phyloP scores from a whole-genome alignment of 2,888 invertebrate species.

The Elaeidobius kamerunicus region DNA sequence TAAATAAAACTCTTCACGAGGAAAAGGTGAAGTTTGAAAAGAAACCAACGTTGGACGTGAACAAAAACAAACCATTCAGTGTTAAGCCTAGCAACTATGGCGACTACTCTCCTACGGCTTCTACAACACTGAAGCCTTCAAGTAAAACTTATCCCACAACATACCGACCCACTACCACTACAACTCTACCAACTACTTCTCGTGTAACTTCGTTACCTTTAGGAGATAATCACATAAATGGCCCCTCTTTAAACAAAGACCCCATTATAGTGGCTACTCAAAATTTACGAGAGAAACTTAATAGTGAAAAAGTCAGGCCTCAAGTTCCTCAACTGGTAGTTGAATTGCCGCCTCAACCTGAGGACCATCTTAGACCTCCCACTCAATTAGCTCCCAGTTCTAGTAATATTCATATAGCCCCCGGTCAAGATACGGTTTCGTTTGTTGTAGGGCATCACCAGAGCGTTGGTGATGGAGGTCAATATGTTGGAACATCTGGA shows the following conservation, averaged over 20 bases:
- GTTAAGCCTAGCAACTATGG: slow-evolving; percentile 16
- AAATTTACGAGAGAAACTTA: slow-evolving; percentile 47
- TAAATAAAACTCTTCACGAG: slow-evolving; percentile 33
- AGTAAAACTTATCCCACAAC: not conserved
- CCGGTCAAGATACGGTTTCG: slow-evolving; percentile 61
- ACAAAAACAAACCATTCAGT: slow-evolving; percentile 16
- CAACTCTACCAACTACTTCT: slow-evolving; percentile 25
- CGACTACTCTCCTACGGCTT: slow-evolving; percentile 2
- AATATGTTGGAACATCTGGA: slow-evolving; percentile 50
- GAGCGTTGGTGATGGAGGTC: slow-evolving; percentile 53
- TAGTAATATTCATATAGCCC: slow-evolving; percentile 62
- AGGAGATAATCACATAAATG: slow-evolving; percentile 46
- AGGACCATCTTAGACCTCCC: slow-evolving; percentile 14
- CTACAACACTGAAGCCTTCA: slow-evolving; percentile 8
- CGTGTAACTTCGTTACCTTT: slow-evolving; percentile 49
- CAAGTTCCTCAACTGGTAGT: slow-evolving; percentile 12
- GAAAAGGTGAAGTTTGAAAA: slow-evolving; percentile 29
- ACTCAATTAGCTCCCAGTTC: slow-evolving; percentile 52
- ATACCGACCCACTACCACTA: slow-evolving; percentile 23
- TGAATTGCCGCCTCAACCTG: slow-evolving; percentile 10
- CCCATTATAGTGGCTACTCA: slow-evolving; percentile 48
- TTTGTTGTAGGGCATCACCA: slow-evolving; percentile 64
- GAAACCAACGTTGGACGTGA: slow-evolving; percentile 13
- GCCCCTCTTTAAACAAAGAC: slow-evolving; percentile 34
- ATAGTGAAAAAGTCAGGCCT: slow-evolving; percentile 45